Evolutionary conservation across 2,797 vertebrate species (phyloP), one percentile per base, ranked within the genome.

Genomic region (Holocentrus rufus): DNA sequence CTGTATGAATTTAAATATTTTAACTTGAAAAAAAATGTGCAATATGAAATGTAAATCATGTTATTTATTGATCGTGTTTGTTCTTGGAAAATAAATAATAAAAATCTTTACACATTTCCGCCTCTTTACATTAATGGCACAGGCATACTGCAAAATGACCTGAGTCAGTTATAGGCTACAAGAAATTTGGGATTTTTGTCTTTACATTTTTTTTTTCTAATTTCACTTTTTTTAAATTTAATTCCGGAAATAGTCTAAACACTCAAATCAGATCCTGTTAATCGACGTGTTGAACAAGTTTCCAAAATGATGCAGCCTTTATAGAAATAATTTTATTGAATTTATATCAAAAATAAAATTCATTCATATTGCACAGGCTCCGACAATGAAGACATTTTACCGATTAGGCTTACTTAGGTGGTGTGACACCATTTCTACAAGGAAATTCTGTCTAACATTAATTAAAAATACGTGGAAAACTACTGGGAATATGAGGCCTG

Each of bases 41-140:
- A 99, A 98, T 99, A 99, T 95, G 95, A 96, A 95, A 99, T 99
- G 97, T 99, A 98, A 98, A 98, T 97, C 96, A 95, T 93, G 93
- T 99, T 99, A 99, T 99, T 99, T 99, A 99, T 99, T 98, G 94
- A 94, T 94, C 92, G 98, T 99, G 98, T 98, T 98, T 99, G 97
- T 97, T 98, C 96, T 97, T 98, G 96, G 95, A 94, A 96, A 98
- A 98, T 97, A 96, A 97, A 98, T 96, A 95, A 96, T 95, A 95
- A 92, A 93, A 81, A 77, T 77, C 74, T 85, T 87, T 85, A 86
- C 88, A 91, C 71, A 90, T 80, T 85, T 77, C 31, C 27, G 73
- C 62, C 69, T 88, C 55, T 74, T 83, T 66, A 74, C 62, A 70
- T 78, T 59, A 54, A 77, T 76, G 72, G 64, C n/a, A 60, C 20